These are phyloP conservation scores for Thysanoteuthis rhombus DNA, from an alignment of 2,888 invertebrate genomes.

Conservation along the genomic window DNA sequence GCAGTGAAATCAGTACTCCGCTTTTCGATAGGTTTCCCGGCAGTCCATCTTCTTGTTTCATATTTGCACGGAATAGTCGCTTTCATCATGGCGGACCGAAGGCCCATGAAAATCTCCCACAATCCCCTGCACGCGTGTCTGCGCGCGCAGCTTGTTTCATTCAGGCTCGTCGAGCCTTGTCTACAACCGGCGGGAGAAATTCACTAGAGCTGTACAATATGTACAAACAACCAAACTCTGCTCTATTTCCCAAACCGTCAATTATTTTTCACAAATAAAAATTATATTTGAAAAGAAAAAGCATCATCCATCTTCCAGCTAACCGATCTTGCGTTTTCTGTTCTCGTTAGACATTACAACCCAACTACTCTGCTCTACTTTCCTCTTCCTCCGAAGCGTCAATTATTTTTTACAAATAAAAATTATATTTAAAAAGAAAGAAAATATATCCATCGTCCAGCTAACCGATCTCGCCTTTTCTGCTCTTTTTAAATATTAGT, in stretches of 20 bases:
- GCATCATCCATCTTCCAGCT: no score
- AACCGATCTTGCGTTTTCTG: neutral
- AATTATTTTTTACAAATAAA: no score
- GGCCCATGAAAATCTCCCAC: slow-evolving; percentile 65
- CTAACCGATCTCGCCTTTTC: neutral
- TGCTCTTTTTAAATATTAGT: neutral
- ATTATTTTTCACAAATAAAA: no score
- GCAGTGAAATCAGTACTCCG: slow-evolving; percentile 32
- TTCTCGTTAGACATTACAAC: neutral
- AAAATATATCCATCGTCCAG: no score
- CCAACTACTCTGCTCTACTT: no score
- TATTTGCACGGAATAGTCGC: slow-evolving; percentile 60
- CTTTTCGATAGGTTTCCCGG: slow-evolving; percentile 27
- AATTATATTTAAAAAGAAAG: no score
- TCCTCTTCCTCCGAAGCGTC: no score
- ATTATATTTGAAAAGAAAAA: no score
- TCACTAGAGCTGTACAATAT: neutral
- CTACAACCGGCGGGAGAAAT: slow-evolving; percentile 24
- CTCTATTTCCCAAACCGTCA: no score
- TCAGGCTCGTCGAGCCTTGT: slow-evolving; percentile 34
- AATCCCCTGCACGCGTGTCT: slow-evolving; percentile 49
- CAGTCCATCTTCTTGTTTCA: slow-evolving; percentile 36
- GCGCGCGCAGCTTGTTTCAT: slow-evolving; percentile 56
- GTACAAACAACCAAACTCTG: no score
- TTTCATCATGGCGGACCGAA: slow-evolving; percentile 69